Evolutionary conservation across 1,140 invertebrate species (phyloP), one percentile per base, ranked within the genome.

Genomic region (Hydropsyche tenuis): DNA sequence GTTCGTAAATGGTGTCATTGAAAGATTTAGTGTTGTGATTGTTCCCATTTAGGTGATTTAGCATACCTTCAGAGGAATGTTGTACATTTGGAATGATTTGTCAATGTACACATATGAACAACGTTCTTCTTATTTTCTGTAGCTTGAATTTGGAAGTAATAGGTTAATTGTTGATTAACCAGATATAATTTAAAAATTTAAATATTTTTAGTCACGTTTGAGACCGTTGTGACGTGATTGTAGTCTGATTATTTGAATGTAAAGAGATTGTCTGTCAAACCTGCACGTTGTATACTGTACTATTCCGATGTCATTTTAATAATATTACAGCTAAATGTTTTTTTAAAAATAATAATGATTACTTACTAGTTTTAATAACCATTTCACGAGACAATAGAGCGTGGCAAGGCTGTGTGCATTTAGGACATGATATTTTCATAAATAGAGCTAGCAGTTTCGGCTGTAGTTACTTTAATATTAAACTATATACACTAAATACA

Each of bases 351-450:
- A 68, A 68, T 69, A 72, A 72, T 63, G 25, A 51, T 60, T 45
- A 65, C 30, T 56, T 30, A 73, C 46, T 73, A 73, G 65, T 69
- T 68, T 70, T 30, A 46, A 42, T 74, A 74, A 71, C 43, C 56
- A 71, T 53, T 25, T 65, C 71, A 48, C 72, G 73, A 71, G 27
- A 73, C 22, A 81, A 84, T 86, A 85, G 86, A 88, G 87, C 87
- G 87, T 88, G 87, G 87, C 87, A 87, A 89, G 87, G 87, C 87
- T 88, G 87, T 88, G 87, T 87, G 85, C 86, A 87, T 86, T 86
- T 84, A 86, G 85, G 85, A 86, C 85, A 84, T 85, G 84, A 77
- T 77, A 60, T 73, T 70, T 56, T 25, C 14, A 56, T 75, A 63
- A 68, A 77, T 77, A 77, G 76, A 65, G 68, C 73, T 75, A 75